phyloP scores from a whole-genome alignment of 2,888 invertebrate species.

The Heliconius ethilla region DNA sequence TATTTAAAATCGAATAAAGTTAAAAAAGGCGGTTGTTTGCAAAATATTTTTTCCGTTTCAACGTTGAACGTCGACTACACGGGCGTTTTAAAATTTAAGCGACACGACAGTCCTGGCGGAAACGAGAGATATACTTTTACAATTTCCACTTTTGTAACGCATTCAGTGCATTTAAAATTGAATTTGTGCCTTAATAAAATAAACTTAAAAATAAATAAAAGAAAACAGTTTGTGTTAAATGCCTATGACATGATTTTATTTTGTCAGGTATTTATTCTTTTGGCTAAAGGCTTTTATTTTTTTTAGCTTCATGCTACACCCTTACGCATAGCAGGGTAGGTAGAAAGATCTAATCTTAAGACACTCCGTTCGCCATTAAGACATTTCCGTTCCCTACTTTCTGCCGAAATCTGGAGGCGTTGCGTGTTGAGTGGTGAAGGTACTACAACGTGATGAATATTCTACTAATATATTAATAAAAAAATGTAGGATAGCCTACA shows the following conservation, averaged over 20 bases:
- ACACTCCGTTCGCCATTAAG: no score
- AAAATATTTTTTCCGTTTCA: constrained; percentile 19
- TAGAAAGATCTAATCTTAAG: no score
- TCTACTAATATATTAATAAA: no score
- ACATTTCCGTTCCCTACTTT: no score
- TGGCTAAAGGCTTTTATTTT: neutral
- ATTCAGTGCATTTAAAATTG: constrained; percentile 19
- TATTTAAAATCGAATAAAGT: neutral
- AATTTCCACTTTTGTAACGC: constrained; percentile 18
- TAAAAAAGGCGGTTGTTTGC: neutral
- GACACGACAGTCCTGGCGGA: constrained; percentile 31
- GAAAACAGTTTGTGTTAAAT: neutral
- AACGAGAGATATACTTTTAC: constrained; percentile 29
- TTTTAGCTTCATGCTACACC: no score
- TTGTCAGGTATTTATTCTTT: neutral
- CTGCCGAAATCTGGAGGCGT: no score
- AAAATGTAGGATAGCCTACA: no score
- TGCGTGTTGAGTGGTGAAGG: no score
- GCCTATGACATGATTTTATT: neutral
- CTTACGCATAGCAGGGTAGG: no score
- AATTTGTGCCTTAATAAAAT: constrained; percentile 13
- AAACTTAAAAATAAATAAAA: neutral
- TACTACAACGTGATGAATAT: no score
- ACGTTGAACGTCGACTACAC: constrained; percentile 9
- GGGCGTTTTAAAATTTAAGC: constrained; percentile 27